phyloP scores from a whole-genome alignment of 64 coral and sea anemone species.

The Exaiptasia diaphana region DNA sequence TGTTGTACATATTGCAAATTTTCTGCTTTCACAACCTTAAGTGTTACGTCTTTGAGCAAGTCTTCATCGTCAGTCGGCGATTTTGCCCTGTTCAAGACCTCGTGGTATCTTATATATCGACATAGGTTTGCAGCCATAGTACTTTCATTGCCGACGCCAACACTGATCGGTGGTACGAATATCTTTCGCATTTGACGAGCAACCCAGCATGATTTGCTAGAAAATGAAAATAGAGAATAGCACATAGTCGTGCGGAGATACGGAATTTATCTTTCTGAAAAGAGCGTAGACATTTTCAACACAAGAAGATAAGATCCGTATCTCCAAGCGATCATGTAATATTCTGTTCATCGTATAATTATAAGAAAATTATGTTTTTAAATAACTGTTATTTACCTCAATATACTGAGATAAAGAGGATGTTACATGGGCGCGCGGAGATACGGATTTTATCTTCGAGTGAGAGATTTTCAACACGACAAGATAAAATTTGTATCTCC shows the following conservation, averaged over 20 bases:
- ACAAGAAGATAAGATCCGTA: neutral
- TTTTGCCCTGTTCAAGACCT: neutral
- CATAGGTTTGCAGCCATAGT: constrained; percentile 26
- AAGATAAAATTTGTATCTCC: too few relatives aligned
- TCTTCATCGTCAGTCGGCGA: neutral
- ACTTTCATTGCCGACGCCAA: neutral
- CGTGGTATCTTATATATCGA: constrained; percentile 12
- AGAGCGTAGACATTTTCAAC: neutral
- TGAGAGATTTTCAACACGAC: too few relatives aligned
- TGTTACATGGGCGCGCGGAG: too few relatives aligned
- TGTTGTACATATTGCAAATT: neutral
- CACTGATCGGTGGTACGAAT: constrained; percentile 22
- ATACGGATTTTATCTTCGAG: too few relatives aligned
- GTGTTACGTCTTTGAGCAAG: constrained; percentile 1
- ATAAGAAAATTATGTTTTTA: neutral
- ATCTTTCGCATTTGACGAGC: constrained; percentile 14
- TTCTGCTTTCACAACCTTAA: constrained; percentile 12
- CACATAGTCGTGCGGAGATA: too few relatives aligned
- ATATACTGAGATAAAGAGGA: too few relatives aligned
- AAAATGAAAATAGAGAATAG: too few relatives aligned
- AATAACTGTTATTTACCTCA: neutral
- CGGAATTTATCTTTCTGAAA: neutral
- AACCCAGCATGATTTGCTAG: constrained; percentile 14
- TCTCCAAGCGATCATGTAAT: neutral
- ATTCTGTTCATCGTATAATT: neutral